Conservation (phyloP, 2,113 vertebrate species). For the Ptychochromis oligacanthus region DNA sequence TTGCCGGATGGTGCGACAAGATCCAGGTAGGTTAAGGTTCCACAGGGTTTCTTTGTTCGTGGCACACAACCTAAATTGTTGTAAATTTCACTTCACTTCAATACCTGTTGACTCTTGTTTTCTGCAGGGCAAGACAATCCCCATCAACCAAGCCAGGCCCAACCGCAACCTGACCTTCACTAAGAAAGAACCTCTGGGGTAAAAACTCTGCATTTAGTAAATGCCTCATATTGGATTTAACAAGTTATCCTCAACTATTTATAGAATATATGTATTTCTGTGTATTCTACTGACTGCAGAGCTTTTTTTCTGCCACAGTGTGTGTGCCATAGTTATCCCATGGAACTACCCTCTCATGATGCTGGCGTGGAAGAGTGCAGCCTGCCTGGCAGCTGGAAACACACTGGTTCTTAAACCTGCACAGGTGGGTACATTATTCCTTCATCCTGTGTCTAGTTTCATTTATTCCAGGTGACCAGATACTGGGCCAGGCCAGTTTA, state of each 20-base stretch:
- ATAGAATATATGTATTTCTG: rapidly evolving
- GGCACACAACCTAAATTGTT: background rate
- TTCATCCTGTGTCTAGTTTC: background rate
- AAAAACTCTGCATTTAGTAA: background rate
- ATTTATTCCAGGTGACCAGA: background rate
- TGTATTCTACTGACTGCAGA: background rate
- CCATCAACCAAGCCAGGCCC: slow-evolving; percentile 86
- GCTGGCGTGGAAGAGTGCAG: slow-evolving; percentile 89
- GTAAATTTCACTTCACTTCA: background rate
- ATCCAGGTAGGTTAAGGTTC: slow-evolving; percentile 75
- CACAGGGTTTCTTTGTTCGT: background rate
- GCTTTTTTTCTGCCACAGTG: slow-evolving; percentile 62
- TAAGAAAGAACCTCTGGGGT: slow-evolving; percentile 83
- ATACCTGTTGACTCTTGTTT: background rate
- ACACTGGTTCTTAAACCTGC: slow-evolving; percentile 89
- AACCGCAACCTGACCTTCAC: slow-evolving; percentile 86
- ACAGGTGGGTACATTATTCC: slow-evolving; percentile 73
- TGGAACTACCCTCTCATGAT: slow-evolving; percentile 94
- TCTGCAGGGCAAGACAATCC: slow-evolving; percentile 82
- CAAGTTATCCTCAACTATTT: background rate
- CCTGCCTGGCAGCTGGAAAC: slow-evolving; percentile 89
- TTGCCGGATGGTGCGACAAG: slow-evolving; percentile 87
- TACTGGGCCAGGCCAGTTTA: background rate
- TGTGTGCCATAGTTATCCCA: slow-evolving; percentile 88
- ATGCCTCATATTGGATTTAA: no score